Evolutionary conservation across 2,113 vertebrate species (phyloP).

Genomic region (Theristicus caerulescens): DNA sequence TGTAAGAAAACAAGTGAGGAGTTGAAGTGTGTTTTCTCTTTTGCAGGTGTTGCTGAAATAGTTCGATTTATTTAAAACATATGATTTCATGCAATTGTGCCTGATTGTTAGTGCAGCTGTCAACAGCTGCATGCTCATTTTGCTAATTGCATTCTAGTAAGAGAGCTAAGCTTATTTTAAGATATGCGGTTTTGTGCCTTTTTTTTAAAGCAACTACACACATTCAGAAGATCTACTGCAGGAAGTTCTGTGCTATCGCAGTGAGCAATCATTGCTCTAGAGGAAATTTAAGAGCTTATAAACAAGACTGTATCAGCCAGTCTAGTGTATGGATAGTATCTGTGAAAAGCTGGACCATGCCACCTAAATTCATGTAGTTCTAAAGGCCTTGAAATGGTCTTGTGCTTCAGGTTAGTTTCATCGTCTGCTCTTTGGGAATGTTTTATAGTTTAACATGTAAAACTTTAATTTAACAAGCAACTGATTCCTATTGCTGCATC

Average conservation of each 20-base stretch:
- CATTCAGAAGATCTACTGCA: not conserved
- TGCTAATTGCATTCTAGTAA: constrained; percentile 45
- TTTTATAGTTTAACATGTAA: not conserved
- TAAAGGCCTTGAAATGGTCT: not conserved
- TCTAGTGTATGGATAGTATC: not conserved
- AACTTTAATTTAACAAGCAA: not conserved
- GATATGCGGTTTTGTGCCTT: not conserved
- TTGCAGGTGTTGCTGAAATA: constrained; percentile 54
- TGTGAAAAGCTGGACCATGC: not conserved
- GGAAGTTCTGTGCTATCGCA: not conserved
- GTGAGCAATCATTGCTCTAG: not conserved
- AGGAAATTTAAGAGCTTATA: not conserved
- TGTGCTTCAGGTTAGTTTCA: not conserved
- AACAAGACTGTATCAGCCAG: not conserved
- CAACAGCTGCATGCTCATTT: constrained; percentile 63
- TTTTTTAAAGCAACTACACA: not conserved
- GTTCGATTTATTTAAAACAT: constrained; percentile 28
- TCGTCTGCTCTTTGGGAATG: not conserved
- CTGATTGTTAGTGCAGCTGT: constrained; percentile 52
- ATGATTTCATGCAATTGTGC: constrained; percentile 53
- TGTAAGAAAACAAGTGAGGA: constrained; percentile 26
- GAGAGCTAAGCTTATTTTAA: constrained; percentile 62
- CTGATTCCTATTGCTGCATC: not conserved
- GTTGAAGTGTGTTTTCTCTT: constrained; percentile 17
- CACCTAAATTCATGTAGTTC: not conserved